Evolutionary conservation across 2,888 invertebrate species (phyloP).

Genomic region (Theretra japonica): DNA sequence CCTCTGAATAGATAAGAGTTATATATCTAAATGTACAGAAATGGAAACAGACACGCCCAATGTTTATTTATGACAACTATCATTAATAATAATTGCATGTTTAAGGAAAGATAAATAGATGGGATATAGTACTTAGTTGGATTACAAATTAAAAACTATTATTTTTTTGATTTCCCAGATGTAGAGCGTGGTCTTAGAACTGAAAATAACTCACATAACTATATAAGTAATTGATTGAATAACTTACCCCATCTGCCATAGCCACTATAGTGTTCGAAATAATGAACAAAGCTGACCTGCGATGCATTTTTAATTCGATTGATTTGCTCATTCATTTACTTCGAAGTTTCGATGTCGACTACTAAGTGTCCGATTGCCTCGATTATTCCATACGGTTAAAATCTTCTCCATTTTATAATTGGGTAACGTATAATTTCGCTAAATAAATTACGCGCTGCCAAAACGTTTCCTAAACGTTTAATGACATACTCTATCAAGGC

Average conservation of each 20-base stretch:
- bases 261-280: not conserved
- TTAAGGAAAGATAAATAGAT: too few species aligned
- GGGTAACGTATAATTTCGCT: not conserved
- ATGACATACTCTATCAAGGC: not conserved
- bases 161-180: too few species aligned
- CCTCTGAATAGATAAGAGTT: too few species aligned
- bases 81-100: too few species aligned
- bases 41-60: too few species aligned
- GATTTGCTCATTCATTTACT: not conserved
- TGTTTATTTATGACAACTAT: too few species aligned
- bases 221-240: not conserved
- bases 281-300: not conserved
- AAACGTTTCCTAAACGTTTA: conserved; percentile 10
- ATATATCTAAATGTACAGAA: too few species aligned
- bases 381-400: not conserved
- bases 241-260: not conserved
- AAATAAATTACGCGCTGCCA: not conserved
- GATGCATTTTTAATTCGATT: not conserved
- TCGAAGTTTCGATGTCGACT: not conserved
- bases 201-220: not conserved
- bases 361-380: not conserved
- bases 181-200: too few species aligned
- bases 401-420: not conserved
- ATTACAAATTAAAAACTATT: too few species aligned
- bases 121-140: too few species aligned